A percentile compares a stretch with the other conserved stretches of the same genome.
These are phyloP conservation scores for Protonemura montana DNA, from an alignment of 2,888 invertebrate genomes.

Conservation along the genomic window DNA sequence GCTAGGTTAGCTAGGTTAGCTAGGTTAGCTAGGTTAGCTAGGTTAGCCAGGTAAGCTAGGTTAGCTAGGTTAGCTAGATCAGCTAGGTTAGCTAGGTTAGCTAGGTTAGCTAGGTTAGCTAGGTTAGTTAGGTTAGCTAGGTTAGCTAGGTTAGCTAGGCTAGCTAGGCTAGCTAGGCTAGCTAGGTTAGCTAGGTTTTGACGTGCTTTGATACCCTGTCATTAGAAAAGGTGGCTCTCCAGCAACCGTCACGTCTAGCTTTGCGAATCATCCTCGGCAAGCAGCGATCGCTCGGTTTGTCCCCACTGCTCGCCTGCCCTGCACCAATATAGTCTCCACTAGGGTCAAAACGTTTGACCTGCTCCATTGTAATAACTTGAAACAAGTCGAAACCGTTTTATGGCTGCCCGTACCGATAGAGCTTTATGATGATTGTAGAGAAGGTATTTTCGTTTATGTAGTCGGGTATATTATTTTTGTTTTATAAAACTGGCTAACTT, in stretches of 20 bases:
- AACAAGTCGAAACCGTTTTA: constrained; percentile 35
- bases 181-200: not conserved
- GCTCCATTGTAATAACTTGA: constrained; percentile 34
- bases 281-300: not conserved
- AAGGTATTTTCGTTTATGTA: constrained; percentile 33
- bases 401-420: constrained; percentile 15
- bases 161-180: too few relatives aligned
- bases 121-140: too few relatives aligned
- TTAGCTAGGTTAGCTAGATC: too few relatives aligned
- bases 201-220: too few relatives aligned
- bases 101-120: too few relatives aligned
- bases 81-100: too few relatives aligned
- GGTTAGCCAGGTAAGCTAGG: too few relatives aligned
- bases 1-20: not conserved
- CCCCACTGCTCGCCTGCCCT: constrained; percentile 18
- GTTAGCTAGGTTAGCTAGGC: too few relatives aligned
- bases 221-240: too few relatives aligned
- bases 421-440: constrained; percentile 41
- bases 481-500: constrained; percentile 37
- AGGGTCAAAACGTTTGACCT: constrained; percentile 36
- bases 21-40: too few relatives aligned
- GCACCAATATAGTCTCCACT: constrained; percentile 17
- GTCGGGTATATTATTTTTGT: constrained; percentile 39
- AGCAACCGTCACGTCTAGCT: too few relatives aligned
- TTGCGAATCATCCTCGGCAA: not conserved